These are phyloP conservation scores for Pheosia tremula DNA, from an alignment of 2,888 invertebrate species.

Conservation along the genomic window DNA sequence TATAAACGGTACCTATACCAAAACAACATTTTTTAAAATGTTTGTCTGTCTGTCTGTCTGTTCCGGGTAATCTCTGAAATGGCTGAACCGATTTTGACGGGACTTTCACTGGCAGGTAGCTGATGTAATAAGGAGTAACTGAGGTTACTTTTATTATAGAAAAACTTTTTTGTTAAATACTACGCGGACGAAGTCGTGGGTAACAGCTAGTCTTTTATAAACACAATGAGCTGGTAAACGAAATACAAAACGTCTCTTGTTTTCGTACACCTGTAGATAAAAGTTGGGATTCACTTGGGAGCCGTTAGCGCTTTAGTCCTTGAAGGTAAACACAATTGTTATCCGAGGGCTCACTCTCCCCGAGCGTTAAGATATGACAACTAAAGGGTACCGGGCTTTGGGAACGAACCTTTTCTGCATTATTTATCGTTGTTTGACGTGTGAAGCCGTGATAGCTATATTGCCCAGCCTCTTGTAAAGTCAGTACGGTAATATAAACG, in stretches of 20 bases:
- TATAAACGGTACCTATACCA: too few relatives aligned
- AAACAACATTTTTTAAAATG: too few relatives aligned
- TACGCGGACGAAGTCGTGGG: too few relatives aligned
- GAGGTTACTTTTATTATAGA: too few relatives aligned
- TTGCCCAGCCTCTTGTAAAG: too few relatives aligned
- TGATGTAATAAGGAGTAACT: too few relatives aligned
- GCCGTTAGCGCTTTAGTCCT: slow-evolving; percentile 13
- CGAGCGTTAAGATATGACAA: neutral
- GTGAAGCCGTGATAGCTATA: neutral
- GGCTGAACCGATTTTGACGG: too few relatives aligned
- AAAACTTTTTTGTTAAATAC: too few relatives aligned
- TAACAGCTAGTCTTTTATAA: neutral
- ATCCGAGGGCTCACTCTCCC: slow-evolving; percentile 18
- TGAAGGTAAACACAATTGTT: slow-evolving; percentile 28
- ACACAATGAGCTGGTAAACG: slow-evolving; percentile 9
- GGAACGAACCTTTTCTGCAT: neutral
- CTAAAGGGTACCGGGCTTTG: neutral
- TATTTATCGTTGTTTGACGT: neutral
- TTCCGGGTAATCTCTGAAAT: too few relatives aligned
- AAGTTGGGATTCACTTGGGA: slow-evolving; percentile 16
- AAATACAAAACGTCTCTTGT: slow-evolving; percentile 13
- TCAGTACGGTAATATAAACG: too few relatives aligned
- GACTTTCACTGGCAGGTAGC: too few relatives aligned
- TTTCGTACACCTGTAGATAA: slow-evolving; percentile 17
- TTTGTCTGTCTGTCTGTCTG: too few relatives aligned